Conservation (phyloP, 2,888 invertebrate genomes). For the Cybosia mesomella region DNA sequence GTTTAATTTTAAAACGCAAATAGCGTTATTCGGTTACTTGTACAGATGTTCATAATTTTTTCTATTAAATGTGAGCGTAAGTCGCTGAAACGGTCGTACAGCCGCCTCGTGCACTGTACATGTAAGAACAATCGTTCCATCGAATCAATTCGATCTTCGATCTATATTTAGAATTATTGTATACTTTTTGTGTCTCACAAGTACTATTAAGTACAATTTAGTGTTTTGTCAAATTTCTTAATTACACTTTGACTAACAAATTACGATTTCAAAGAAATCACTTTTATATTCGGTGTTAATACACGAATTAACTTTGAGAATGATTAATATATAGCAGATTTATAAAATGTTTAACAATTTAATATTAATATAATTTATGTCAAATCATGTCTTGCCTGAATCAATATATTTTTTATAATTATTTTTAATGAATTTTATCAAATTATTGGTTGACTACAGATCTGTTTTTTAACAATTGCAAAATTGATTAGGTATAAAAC, state of each 20-base stretch:
- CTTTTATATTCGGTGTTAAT: slow-evolving; percentile 60
- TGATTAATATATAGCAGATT: slow-evolving; percentile 52
- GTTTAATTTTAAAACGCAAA: slow-evolving; percentile 2
- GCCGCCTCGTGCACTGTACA: slow-evolving; percentile 54
- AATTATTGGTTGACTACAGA: slow-evolving; percentile 46
- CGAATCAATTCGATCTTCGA: slow-evolving; percentile 50
- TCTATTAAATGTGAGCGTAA: slow-evolving; percentile 21
- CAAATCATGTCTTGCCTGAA: slow-evolving; percentile 78
- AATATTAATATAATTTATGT: slow-evolving; percentile 52
- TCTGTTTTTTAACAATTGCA: slow-evolving; percentile 51
- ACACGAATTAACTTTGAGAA: slow-evolving; percentile 55
- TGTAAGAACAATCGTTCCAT: slow-evolving; percentile 62
- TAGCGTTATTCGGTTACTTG: slow-evolving; percentile 33
- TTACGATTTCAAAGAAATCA: slow-evolving; percentile 77
- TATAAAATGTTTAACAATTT: slow-evolving; percentile 62
- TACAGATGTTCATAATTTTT: slow-evolving; percentile 35
- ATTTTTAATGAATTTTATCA: slow-evolving; percentile 47
- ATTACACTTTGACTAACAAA: slow-evolving; percentile 64
- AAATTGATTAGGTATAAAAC: slow-evolving; percentile 31
- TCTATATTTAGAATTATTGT: slow-evolving; percentile 53
- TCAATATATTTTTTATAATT: slow-evolving; percentile 59
- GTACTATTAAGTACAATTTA: slow-evolving; percentile 66
- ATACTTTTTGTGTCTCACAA: slow-evolving; percentile 43
- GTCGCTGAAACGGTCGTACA: slow-evolving; percentile 41
- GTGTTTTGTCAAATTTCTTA: slow-evolving; percentile 60